Evolutionary conservation across 1,140 invertebrate genomes (phyloP).

Genomic region (Akabosia matsudoensis): DNA sequence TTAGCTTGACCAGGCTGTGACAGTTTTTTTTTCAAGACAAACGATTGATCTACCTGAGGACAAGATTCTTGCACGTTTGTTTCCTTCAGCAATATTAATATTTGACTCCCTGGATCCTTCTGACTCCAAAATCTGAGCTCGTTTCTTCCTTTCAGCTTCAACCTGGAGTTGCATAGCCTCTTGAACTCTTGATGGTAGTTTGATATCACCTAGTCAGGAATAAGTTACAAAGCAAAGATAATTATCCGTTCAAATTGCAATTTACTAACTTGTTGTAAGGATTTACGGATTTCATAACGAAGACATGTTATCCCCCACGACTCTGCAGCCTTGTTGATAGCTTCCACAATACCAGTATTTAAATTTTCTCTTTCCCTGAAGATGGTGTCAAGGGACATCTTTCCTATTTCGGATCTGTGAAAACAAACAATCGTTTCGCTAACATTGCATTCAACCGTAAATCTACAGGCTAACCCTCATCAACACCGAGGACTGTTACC

Average conservation of each 20-base stretch:
- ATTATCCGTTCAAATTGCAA: not conserved
- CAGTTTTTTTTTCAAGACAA: not conserved
- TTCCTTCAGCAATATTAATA: conserved; percentile 96
- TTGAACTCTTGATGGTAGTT: conserved; percentile 84
- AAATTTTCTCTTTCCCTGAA: conserved; percentile 93
- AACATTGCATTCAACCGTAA: conserved; percentile 17
- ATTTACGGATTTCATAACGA: conserved; percentile 95
- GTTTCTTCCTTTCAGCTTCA: conserved; percentile 93
- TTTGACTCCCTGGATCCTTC: conserved; percentile 92
- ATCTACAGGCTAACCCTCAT: not conserved
- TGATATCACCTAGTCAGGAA: conserved; percentile 74
- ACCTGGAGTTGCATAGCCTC: conserved; percentile 99
- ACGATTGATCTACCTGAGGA: conserved; percentile 68
- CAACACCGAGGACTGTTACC: no score
- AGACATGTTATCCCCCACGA: conserved; percentile 97
- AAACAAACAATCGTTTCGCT: no score
- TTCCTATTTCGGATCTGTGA: conserved; percentile 88
- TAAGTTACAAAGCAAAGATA: conserved; percentile 11
- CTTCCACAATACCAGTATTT: conserved; percentile 92
- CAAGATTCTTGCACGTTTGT: conserved; percentile 83
- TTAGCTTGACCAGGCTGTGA: no score
- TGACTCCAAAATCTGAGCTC: conserved; percentile 94
- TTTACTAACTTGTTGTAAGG: not conserved
- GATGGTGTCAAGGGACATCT: conserved; percentile 95
- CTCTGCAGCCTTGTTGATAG: conserved; percentile 96